Evolutionary conservation across 2,797 vertebrate species (phyloP), one percentile per base, ranked within the genome.

Genomic region (Vipera latastei): DNA sequence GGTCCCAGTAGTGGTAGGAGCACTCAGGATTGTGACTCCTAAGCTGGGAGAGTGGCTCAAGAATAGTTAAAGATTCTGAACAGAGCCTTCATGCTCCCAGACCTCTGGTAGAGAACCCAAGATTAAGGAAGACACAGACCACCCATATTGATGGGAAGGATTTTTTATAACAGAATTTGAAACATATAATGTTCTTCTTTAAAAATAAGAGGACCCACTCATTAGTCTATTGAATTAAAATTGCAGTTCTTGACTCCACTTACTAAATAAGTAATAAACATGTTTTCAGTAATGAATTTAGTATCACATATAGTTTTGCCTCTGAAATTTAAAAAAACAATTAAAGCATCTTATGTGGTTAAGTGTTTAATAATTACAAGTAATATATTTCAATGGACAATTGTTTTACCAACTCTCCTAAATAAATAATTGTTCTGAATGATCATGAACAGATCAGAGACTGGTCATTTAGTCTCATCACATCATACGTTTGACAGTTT

Each of bases 371-470:
- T 48, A 26, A 63, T 93, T 55, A 91, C 91, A 94, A 93, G 56
- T 86, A 91, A 94, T 28, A n/a, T 26, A 38, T 63, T 57, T 89
- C 89, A 92, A 91, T 83, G 51, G 85, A n/a, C 60, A 94, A 93
- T 91, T 61, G 32, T 83, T 83, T 6, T 59, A 59, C 57, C 57
- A 18, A 59, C 20, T 22, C 18, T 59, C 53, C 73, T 86, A 38
- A 90, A 63, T 83, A 88, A 91, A 93, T 56, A 0, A 1, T n/a
- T 6, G 85, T 86, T 94, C 92, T 93, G 61, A 92, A 85, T 44
- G 44, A n/a, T 87, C 60, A 25, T 88, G 86, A 91, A n/a, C n/a
- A 53, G 22, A 57, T 60, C 53, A 32, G 53, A 25, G 2, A 86
- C 92, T 51, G 12, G 18, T 92, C 85, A 87, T 11, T 92, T 61